phyloP scores from a whole-genome alignment of 2,797 vertebrate species.

The Sebastes taczanowskii region DNA sequence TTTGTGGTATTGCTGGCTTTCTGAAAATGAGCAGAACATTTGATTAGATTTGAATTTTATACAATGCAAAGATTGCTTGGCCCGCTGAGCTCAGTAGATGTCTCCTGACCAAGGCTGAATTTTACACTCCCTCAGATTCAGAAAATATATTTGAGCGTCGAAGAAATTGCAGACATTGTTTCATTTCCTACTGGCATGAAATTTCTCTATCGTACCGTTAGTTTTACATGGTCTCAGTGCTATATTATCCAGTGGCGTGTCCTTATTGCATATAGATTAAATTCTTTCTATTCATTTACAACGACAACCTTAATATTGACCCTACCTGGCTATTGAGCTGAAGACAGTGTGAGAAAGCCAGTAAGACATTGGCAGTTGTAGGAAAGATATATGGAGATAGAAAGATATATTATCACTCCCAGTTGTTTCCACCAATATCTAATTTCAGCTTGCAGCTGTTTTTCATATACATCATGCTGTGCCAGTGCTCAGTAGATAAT shows the following conservation, averaged over 20 bases:
- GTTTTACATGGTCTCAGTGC: neutral
- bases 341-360: neutral
- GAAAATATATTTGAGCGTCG: neutral
- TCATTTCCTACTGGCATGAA: neutral
- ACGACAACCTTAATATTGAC: neutral
- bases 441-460: constrained; percentile 3
- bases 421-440: constrained; percentile 9
- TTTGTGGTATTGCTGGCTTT: neutral
- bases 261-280: neutral
- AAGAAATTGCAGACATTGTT: neutral
- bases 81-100: neutral
- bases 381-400: neutral
- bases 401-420: neutral
- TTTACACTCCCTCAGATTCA: neutral
- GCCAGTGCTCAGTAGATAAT: neutral
- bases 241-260: neutral
- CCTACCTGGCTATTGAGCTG: neutral
- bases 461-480: neutral
- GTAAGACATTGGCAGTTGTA: neutral
- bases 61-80: neutral
- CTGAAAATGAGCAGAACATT: constrained; percentile 27
- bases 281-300: neutral
- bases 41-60: neutral
- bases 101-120: neutral
- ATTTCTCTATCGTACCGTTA: neutral